Percentiles rank a stretch among this genome's conserved stretches.
These are phyloP conservation scores for Sminthopsis crassicaudata DNA, from an alignment of 2,113 vertebrate species.

Conservation along the genomic window DNA sequence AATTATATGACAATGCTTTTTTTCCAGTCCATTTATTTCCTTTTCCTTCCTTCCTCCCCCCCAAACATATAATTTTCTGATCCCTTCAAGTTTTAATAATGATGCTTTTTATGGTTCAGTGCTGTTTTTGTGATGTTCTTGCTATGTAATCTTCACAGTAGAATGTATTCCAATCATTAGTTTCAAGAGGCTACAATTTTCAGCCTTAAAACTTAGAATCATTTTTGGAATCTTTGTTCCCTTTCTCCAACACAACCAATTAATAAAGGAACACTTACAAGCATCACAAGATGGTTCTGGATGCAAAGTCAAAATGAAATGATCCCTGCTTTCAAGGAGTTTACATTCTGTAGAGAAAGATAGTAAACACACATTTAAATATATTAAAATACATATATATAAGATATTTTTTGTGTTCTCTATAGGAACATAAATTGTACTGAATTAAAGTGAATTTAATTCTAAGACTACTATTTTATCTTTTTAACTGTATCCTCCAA, in stretches of 20 bases:
- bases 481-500: background rate
- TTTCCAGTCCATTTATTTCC: constrained; percentile 16
- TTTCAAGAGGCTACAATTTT: constrained; percentile 28
- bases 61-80: background rate
- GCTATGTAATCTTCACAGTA: background rate
- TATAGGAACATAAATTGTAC: background rate
- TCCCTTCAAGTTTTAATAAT: background rate
- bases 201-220: background rate
- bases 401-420: background rate
- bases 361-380: background rate
- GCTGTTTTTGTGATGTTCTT: background rate
- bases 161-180: background rate
- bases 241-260: background rate
- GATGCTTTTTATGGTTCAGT: background rate
- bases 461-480: background rate
- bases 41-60: background rate
- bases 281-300: background rate
- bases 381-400: background rate
- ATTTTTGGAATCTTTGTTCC: constrained; percentile 20
- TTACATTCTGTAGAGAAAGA: background rate
- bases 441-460: background rate
- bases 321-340: background rate
- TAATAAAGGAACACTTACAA: background rate
- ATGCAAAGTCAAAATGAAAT: background rate
- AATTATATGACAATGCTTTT: constrained; percentile 19